Base-by-base conservation (phyloP, 1,140 invertebrate species). In the Euura saliciscinereae region DNA sequence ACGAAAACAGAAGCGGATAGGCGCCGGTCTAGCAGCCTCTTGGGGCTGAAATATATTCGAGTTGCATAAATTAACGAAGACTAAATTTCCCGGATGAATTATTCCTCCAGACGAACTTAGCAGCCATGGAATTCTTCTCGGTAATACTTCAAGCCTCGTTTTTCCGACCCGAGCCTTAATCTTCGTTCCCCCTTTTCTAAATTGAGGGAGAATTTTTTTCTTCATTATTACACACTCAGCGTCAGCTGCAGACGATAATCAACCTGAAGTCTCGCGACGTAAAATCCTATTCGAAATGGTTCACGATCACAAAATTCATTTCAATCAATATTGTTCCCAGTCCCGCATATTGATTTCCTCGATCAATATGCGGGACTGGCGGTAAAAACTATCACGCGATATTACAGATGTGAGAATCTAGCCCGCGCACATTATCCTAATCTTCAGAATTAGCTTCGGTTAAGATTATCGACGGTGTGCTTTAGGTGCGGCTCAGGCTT, bases 51-150 rank as follows among this genome's bases (percentile, higher is more conserved):
- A 59, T 59, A 28, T 28, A 59, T 59, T 59, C 51, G 2, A n/a
- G 51, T 59, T 59, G 51, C 51, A 59, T 59, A 59, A 59, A 59
- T 59, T 59, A 59, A 59, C 51, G 51, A 59, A n/a, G 51, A n/a
- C 6, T 59, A n/a, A 6, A 59, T 59, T 59, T n/a, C 51, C 6
- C 51, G 51, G 51, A 59, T 59, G 51, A 59, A 59, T 59, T 59
- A 59, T 59, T 59, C 51, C 51, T 59, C 51, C 8, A 59, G 51
- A n/a, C 13, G 13, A 59, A 59, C 8, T 59, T 4, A 59, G 28
- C 51, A 3, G 51, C 13, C 13, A 59, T n/a, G 51, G 6, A 59
- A 59, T 59, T 8, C 6, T 59, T 59, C 51, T 59, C 51, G 10
- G 13, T n/a, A 28, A 28, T 28, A 59, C 51, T 59, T 59, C 51